Evolutionary conservation across 2,113 vertebrate genomes (phyloP).

Genomic region (Cyphomyrus plagiostoma): DNA sequence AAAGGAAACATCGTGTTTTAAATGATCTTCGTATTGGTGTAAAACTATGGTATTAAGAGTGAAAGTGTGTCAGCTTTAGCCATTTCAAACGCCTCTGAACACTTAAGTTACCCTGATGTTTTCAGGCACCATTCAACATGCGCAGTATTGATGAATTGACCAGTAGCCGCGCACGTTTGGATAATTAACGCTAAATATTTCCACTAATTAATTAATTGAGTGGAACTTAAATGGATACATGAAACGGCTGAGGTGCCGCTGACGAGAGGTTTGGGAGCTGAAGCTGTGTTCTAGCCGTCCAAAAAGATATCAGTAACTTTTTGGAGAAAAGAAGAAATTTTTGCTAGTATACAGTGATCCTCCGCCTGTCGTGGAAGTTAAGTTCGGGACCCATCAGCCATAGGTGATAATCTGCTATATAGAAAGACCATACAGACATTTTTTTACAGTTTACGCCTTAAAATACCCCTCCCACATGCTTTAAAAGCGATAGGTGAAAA

Average conservation of each 20-base stretch:
- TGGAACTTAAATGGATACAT: not conserved
- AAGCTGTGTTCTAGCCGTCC: not conserved
- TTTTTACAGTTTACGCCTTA: too few relatives aligned
- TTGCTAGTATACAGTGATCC: too few relatives aligned
- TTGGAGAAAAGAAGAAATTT: not conserved
- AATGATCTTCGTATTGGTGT: not conserved
- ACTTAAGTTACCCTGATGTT: not conserved
- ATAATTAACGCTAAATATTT: not conserved
- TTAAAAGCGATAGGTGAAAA: too few relatives aligned
- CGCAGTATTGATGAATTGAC: not conserved
- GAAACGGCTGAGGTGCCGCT: not conserved
- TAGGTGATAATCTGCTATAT: too few relatives aligned
- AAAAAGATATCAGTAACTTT: not conserved
- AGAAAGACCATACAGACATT: too few relatives aligned
- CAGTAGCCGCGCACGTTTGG: not conserved
- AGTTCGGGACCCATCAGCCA: too few relatives aligned
- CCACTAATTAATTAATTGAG: not conserved
- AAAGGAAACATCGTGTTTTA: not conserved
- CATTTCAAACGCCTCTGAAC: not conserved
- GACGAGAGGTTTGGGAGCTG: not conserved
- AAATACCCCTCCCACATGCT: too few relatives aligned
- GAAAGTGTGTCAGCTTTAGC: not conserved
- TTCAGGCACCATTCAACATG: not conserved
- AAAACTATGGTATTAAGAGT: not conserved
- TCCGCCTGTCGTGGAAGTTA: too few relatives aligned